These are phyloP conservation scores for Falco naumanni DNA, from an alignment of 2,797 vertebrate genomes.

Conservation along the genomic window DNA sequence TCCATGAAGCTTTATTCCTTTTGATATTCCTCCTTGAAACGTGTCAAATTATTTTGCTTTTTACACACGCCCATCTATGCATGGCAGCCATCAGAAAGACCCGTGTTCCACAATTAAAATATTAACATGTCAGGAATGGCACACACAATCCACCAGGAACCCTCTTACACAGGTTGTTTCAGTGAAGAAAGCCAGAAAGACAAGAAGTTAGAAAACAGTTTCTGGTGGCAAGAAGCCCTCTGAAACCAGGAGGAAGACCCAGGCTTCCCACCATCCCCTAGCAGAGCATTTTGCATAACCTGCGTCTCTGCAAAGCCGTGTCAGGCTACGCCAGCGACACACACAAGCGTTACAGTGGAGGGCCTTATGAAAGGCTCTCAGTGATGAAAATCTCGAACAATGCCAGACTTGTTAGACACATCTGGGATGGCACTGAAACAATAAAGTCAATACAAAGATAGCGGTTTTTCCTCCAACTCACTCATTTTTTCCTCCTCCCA, in stretches of 20 bases:
- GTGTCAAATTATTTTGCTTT: background rate
- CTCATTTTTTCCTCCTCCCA: background rate
- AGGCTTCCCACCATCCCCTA: background rate
- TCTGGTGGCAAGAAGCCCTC: background rate
- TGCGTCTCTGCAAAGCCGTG: background rate
- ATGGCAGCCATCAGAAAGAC: background rate
- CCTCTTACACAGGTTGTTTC: background rate
- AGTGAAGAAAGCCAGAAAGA: background rate
- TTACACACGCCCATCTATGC: background rate
- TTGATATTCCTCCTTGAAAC: background rate
- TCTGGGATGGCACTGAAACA: conserved; percentile 34
- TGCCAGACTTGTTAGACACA: conserved; percentile 30
- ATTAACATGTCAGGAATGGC: background rate
- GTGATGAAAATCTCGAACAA: conserved; percentile 9
- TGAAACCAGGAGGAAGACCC: background rate
- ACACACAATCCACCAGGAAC: background rate
- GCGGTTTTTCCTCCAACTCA: background rate
- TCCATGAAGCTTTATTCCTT: background rate
- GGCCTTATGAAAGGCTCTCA: background rate
- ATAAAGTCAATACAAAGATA: conserved; percentile 43
- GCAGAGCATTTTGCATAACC: background rate
- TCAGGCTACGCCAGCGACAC: conserved; percentile 1
- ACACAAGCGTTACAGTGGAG: background rate
- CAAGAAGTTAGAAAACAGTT: background rate
- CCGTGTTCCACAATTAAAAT: background rate